Conservation (phyloP, 2,113 vertebrate genomes). For the Fukomys damarensis region DNA sequence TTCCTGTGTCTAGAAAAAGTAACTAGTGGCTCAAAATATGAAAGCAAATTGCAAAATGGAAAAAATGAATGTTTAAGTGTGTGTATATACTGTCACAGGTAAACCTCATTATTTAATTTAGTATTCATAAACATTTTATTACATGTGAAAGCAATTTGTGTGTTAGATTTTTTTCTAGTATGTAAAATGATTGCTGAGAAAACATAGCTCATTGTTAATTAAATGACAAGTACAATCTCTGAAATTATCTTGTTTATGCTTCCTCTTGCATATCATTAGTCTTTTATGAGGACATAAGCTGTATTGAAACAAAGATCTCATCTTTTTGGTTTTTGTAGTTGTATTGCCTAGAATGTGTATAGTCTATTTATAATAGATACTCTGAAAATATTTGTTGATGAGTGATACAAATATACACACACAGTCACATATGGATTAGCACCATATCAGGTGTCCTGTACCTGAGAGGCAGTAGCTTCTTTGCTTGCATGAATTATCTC, state of each 20-base stretch:
- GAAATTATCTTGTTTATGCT: not conserved
- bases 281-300: not conserved
- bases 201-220: not conserved
- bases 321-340: not conserved
- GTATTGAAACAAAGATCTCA: not conserved
- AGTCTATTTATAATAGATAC: not conserved
- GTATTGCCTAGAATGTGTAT: not conserved
- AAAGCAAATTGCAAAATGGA: not conserved
- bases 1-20: not conserved
- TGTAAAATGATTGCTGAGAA: not conserved
- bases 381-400: not conserved
- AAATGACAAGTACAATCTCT: not conserved
- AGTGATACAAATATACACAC: not conserved
- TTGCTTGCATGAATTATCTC: not conserved
- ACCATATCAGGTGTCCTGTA: not conserved
- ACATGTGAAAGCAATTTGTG: conserved; percentile 4
- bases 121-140: not conserved
- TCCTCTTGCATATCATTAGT: not conserved
- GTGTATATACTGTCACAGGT: not conserved
- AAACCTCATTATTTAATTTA: not conserved
- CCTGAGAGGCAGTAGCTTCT: not conserved
- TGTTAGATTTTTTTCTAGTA: not conserved
- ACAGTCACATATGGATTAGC: not conserved
- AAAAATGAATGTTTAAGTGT: not conserved
- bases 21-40: not conserved